Evolutionary conservation across 1,140 invertebrate genomes (phyloP).

Genomic region (Cydia splendana): DNA sequence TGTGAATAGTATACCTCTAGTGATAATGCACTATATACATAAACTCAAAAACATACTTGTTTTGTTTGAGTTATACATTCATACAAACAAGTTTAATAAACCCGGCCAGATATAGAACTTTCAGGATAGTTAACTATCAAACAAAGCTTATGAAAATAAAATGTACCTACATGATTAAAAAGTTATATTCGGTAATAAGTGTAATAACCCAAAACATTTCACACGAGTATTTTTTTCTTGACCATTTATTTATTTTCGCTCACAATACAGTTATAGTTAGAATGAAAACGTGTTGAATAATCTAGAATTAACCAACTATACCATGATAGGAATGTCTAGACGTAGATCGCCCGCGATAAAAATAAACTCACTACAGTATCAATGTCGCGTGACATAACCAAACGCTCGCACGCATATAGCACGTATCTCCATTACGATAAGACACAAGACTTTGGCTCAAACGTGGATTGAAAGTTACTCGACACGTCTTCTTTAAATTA

Average conservation of each 20-base stretch:
- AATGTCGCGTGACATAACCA: slow-evolving; percentile 24
- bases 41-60: too few species aligned
- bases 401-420: neutral
- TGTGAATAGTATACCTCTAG: too few species aligned
- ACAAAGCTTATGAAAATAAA: too few species aligned
- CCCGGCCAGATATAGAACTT: too few species aligned
- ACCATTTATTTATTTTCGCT: neutral
- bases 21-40: too few species aligned
- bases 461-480: slow-evolving; percentile 15
- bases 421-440: neutral
- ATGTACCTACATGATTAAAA: too few species aligned
- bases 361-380: slow-evolving; percentile 20
- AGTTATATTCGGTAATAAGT: too few species aligned
- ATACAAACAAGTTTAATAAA: too few species aligned
- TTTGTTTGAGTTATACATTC: too few species aligned
- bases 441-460: neutral
- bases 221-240: too few species aligned
- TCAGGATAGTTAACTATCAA: too few species aligned
- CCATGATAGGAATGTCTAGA: slow-evolving; percentile 26
- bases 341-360: slow-evolving; percentile 6
- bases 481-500: slow-evolving; percentile 14
- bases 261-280: neutral
- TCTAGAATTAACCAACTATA: neutral
- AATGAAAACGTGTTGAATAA: neutral
- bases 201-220: too few species aligned